These are phyloP conservation scores for Cryptocephalus primarius DNA, from an alignment of 2,888 invertebrate species.

Conservation along the genomic window DNA sequence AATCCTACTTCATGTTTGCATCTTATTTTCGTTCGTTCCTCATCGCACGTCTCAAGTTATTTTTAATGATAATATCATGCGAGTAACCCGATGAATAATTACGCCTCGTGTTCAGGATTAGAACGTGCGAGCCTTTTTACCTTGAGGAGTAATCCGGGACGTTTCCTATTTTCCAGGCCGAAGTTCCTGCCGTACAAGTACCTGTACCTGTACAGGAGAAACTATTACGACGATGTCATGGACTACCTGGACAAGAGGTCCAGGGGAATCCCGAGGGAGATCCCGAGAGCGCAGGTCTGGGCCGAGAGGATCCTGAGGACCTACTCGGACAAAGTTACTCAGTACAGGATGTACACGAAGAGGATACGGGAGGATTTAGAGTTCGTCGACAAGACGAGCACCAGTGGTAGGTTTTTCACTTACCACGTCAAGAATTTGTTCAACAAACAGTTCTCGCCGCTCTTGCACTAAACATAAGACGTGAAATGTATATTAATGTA, in stretches of 20 bases:
- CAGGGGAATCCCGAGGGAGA: slow-evolving; percentile 53
- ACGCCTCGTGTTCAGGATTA: no score
- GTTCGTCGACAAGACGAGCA: slow-evolving; percentile 51
- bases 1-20: no score
- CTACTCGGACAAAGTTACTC: slow-evolving; percentile 40
- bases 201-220: slow-evolving; percentile 72
- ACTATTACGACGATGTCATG: slow-evolving; percentile 79
- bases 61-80: no score
- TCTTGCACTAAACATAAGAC: slow-evolving; percentile 19
- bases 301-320: slow-evolving; percentile 70
- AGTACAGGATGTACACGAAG: slow-evolving; percentile 21
- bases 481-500: neutral
- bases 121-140: no score
- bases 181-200: slow-evolving; percentile 73
- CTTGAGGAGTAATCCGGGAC: no score
- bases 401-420: slow-evolving; percentile 58
- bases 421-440: slow-evolving; percentile 67
- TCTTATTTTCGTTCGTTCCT: no score
- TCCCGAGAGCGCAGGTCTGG: slow-evolving; percentile 76
- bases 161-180: slow-evolving; percentile 44
- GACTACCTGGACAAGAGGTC: slow-evolving; percentile 69
- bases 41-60: no score
- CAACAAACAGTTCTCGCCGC: slow-evolving; percentile 56
- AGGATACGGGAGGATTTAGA: slow-evolving; percentile 26
- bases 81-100: no score